These are phyloP conservation scores for Apis laboriosa DNA, from an alignment of 1,140 invertebrate species.

Conservation along the genomic window DNA sequence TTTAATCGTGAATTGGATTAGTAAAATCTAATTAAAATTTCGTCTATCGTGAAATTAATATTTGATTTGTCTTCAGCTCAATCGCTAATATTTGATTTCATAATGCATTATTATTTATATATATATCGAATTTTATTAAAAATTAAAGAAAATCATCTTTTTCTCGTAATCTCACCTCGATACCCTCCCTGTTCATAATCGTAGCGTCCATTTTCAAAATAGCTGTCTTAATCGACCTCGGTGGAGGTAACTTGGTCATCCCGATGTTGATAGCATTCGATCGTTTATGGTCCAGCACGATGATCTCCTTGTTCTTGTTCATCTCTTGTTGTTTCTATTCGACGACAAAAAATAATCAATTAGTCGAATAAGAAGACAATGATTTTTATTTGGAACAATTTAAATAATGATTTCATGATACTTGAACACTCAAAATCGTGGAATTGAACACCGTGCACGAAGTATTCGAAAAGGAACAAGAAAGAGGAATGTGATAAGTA, in stretches of 20 bases:
- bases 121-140: background rate
- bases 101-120: too few relatives aligned
- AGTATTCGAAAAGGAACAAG: background rate
- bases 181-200: conserved; percentile 98
- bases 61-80: too few relatives aligned
- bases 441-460: conserved; percentile 35
- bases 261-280: conserved; percentile 99
- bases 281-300: conserved; percentile 97
- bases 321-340: conserved; percentile 94
- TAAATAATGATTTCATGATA: background rate
- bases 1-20: too few relatives aligned
- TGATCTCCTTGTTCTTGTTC: conserved; percentile 97
- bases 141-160: background rate
- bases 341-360: conserved; percentile 47
- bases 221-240: conserved; percentile 97
- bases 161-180: conserved; percentile 86
- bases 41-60: too few relatives aligned
- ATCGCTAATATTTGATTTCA: too few relatives aligned
- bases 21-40: too few relatives aligned
- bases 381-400: background rate
- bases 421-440: conserved; percentile 22
- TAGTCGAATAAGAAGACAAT: background rate
- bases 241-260: conserved; percentile 99
- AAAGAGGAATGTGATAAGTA: background rate
- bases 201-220: conserved; percentile 99